Evolutionary conservation across 2,797 vertebrate genomes (phyloP).

Genomic region (Sphenodon punctatus): DNA sequence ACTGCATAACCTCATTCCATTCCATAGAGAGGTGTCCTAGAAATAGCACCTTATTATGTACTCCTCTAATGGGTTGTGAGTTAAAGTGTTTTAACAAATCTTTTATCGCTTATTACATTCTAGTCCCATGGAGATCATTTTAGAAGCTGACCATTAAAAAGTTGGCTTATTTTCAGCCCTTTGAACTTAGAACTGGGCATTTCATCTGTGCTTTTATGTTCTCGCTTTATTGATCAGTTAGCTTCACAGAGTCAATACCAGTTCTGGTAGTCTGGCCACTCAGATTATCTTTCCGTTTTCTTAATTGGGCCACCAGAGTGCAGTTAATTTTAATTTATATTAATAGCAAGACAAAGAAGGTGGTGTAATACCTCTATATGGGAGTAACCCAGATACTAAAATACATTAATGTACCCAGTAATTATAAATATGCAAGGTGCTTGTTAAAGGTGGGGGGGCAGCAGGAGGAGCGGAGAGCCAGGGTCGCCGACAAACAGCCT

Average conservation of each 20-base stretch:
- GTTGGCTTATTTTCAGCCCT: slow-evolving; percentile 20
- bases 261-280: slow-evolving; percentile 22
- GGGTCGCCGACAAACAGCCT: no score
- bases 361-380: slow-evolving; percentile 21
- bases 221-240: slow-evolving; percentile 60
- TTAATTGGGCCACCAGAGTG: slow-evolving; percentile 61
- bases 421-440: slow-evolving; percentile 31
- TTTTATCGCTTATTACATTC: slow-evolving; percentile 9
- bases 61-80: slow-evolving; percentile 44
- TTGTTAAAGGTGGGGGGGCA: not conserved
- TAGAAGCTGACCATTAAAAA: slow-evolving; percentile 62
- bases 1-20: slow-evolving; percentile 4
- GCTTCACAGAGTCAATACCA: not conserved
- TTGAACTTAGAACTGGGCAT: slow-evolving; percentile 41
- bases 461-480: no score
- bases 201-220: slow-evolving; percentile 65
- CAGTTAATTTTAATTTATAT: slow-evolving; percentile 66
- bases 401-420: not conserved
- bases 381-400: not conserved
- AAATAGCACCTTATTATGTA: slow-evolving; percentile 31
- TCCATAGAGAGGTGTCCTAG: slow-evolving; percentile 1
- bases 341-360: slow-evolving; percentile 34
- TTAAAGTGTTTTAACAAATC: slow-evolving; percentile 55
- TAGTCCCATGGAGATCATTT: slow-evolving; percentile 44
- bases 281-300: slow-evolving; percentile 47